phyloP scores from a whole-genome alignment of 1,140 invertebrate species.

The Homarus americanus region DNA sequence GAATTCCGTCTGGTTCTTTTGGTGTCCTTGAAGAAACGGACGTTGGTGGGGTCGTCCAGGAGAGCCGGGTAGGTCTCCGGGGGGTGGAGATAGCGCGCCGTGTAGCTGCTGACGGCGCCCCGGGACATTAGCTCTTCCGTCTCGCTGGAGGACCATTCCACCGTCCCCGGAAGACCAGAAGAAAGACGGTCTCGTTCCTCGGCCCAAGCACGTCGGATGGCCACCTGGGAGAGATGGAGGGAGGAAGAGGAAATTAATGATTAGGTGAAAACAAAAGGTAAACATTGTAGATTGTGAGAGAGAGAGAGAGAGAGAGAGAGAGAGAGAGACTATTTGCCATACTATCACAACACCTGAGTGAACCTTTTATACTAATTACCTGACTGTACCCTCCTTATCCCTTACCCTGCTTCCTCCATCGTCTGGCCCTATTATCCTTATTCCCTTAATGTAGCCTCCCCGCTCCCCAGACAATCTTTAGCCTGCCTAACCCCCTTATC shows the following conservation, averaged over 20 bases:
- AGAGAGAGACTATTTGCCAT: not conserved
- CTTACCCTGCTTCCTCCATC: no score
- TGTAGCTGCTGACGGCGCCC: conserved; percentile 89
- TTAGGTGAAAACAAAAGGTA: not conserved
- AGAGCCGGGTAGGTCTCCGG: conserved; percentile 93
- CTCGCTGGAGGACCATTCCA: conserved; percentile 84
- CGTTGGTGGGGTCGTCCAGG: conserved; percentile 96
- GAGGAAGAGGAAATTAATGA: not conserved
- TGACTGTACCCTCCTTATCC: no score
- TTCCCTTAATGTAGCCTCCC: no score
- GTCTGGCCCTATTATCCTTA: no score
- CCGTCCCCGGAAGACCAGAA: conserved; percentile 85
- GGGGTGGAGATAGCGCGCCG: conserved; percentile 94
- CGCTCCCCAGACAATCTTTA: not conserved
- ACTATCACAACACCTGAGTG: not conserved
- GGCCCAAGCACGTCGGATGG: conserved; percentile 94
- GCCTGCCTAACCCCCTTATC: not conserved
- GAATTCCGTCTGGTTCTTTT: conserved; percentile 65
- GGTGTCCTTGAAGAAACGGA: conserved; percentile 89
- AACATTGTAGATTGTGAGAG: not conserved
- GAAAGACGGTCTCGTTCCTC: conserved; percentile 89
- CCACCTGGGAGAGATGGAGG: conserved; percentile 78
- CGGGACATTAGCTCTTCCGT: conserved; percentile 92
- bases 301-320: conserved; percentile 3
- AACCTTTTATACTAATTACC: no score